phyloP scores from a whole-genome alignment of 30 jellyfish, hydroid and myxozoan species.

The Hydractinia symbiolongicarpus region DNA sequence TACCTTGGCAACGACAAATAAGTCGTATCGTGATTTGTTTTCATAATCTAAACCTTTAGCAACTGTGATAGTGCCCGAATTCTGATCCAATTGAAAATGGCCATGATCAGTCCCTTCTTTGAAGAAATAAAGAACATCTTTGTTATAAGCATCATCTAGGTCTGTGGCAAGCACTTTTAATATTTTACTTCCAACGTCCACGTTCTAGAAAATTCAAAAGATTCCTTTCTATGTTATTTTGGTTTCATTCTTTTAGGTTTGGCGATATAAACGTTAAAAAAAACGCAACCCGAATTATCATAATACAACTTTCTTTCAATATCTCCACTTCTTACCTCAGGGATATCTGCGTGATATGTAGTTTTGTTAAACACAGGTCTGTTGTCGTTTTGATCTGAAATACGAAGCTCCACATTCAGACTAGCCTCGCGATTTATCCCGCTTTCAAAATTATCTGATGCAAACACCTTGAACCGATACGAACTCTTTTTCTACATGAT shows the following conservation, averaged over 20 bases:
- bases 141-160: conserved; percentile 16
- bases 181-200: neutral
- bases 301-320: neutral
- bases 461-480: conserved; percentile 20
- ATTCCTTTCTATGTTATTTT: too few species aligned
- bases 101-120: neutral
- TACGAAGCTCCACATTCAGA: conserved; percentile 27
- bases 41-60: conserved; percentile 8
- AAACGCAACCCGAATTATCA: neutral
- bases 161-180: conserved; percentile 14
- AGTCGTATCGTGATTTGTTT: neutral
- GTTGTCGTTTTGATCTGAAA: conserved; percentile 68
- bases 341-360: conserved; percentile 26
- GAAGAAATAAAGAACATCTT: conserved; percentile 12
- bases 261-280: too few species aligned
- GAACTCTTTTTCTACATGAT: neutral
- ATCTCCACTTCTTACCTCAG: conserved; percentile 12
- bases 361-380: conserved; percentile 43
- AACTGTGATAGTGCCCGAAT: conserved; percentile 18
- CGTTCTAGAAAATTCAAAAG: conserved; percentile 1
- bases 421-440: conserved; percentile 26
- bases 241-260: too few species aligned
- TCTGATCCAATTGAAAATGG: conserved; percentile 3
- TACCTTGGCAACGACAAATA: conserved; percentile 18
- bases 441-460: conserved; percentile 24